A percentile compares a stretch with the other conserved stretches of the same genome.
These are phyloP conservation scores for Morone saxatilis DNA, from an alignment of 2,113 vertebrate species.

Conservation along the genomic window DNA sequence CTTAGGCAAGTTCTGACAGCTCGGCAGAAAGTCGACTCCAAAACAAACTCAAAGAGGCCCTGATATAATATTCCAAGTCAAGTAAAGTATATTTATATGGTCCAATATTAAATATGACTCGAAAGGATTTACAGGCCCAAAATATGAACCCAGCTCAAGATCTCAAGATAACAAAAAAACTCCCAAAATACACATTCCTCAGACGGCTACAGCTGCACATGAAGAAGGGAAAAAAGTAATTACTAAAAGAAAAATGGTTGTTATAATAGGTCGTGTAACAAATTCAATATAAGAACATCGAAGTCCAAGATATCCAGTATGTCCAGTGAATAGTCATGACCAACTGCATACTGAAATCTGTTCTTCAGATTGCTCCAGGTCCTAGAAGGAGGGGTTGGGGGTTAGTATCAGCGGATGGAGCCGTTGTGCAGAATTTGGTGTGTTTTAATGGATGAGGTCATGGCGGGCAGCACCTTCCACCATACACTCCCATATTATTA, in stretches of 20 bases:
- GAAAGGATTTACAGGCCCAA: conserved; percentile 14
- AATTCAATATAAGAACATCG: neutral
- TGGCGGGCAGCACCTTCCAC: neutral
- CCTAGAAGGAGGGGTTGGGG: neutral
- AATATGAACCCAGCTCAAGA: neutral
- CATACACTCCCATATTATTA: neutral
- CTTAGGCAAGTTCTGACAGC: conserved; percentile 39
- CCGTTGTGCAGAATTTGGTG: neutral
- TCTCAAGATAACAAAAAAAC: conserved; percentile 10
- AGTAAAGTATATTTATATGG: conserved; percentile 7
- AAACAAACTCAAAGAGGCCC: conserved; percentile 41
- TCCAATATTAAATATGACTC: conserved; percentile 37
- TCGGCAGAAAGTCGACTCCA: conserved; percentile 18
- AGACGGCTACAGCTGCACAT: neutral
- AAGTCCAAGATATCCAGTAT: neutral
- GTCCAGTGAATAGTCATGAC: neutral
- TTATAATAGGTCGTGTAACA: neutral
- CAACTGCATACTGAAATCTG: neutral
- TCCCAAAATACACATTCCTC: neutral
- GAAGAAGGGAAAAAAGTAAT: neutral
- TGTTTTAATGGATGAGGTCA: neutral
- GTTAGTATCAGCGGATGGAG: neutral
- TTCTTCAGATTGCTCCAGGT: neutral
- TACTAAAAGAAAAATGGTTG: neutral
- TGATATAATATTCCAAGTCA: conserved; percentile 35